Evolutionary conservation across 1,140 invertebrate species (phyloP), one percentile per base, ranked within the genome.

Genomic region (Popillia japonica): DNA sequence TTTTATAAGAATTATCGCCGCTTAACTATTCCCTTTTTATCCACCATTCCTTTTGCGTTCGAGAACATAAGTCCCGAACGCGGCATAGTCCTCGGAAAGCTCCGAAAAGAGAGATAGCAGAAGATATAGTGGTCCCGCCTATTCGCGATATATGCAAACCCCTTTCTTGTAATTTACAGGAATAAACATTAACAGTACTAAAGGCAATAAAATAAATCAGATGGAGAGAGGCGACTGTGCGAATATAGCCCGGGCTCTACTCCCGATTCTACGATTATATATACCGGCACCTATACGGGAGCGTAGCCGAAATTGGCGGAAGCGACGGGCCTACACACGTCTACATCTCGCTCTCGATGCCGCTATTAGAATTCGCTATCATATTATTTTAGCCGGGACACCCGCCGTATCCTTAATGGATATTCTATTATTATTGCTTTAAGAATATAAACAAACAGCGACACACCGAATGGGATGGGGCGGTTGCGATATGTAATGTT

Each of bases 161-260:
- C 85, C 83, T 86, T 86, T 85, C 84, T 85, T 86, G 85, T 86
- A 86, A 85, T 86, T 86, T 85, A 86, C 80, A 81, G 85, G 85
- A 86, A 86, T 86, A 86, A 86, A 86, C 85, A 86, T 86, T 86
- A 86, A 85, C 85, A 84, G 83, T 86, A 85, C 85, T 86, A 84
- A 86, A 85, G 83, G 85, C 84, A 86, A 86, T 86, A 86, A 86
- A 85, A 86, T 86, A 86, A 86, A 86, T 86, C 85, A 86, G 61
- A 55, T 55, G 48, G 48, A 55, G 61, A 23, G 61, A 23, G 20
- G 61, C 61, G 61, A 85, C 81, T 82, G 79, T 80, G 79, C 81
- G 81, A 82, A 55, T 44, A 44, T 44, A 44, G 42, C 42, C 27
- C 42, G 42, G n/a, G 42, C 42, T 44, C 9, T 44, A n/a, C 42